Conservation (phyloP, 2,113 vertebrate species). For the Martes martes region DNA sequence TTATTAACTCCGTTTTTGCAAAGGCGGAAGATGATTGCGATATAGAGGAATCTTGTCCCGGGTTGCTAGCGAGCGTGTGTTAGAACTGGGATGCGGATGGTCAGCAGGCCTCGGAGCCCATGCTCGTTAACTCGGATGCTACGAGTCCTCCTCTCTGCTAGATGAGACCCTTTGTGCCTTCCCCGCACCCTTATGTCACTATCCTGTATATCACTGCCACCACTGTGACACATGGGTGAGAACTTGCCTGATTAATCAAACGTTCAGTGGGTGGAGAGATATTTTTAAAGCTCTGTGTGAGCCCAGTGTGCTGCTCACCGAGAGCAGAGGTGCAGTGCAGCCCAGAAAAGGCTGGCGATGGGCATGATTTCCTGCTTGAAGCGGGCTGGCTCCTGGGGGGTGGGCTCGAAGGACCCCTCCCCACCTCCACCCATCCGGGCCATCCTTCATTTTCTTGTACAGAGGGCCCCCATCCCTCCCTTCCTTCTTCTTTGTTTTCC, state of each 20-base stretch:
- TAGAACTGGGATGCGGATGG: background rate
- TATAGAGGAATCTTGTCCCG: background rate
- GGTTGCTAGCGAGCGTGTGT: background rate
- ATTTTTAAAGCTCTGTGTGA: slow-evolving; percentile 66
- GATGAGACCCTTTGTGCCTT: slow-evolving; percentile 14
- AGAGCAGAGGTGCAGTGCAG: background rate
- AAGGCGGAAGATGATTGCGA: background rate
- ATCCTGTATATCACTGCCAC: slow-evolving; percentile 37
- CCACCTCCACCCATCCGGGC: background rate
- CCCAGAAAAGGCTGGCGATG: background rate
- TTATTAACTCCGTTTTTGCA: background rate
- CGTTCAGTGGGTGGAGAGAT: slow-evolving; percentile 62
- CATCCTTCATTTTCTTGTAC: background rate
- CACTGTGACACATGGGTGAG: slow-evolving; percentile 57
- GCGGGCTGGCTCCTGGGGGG: background rate
- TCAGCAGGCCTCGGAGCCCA: background rate
- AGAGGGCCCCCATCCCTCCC: background rate
- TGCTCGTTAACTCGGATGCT: background rate
- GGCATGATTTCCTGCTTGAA: background rate
- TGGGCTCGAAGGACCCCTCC: background rate
- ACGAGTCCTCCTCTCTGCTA: background rate
- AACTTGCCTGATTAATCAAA: slow-evolving; percentile 55
- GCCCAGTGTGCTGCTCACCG: background rate
- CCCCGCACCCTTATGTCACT: background rate
- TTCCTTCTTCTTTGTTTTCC: background rate